Percentiles rank a stretch among this genome's conserved stretches.
These are phyloP conservation scores for Crotophaga sulcirostris DNA, from an alignment of 2,113 vertebrate genomes.

Conservation along the genomic window DNA sequence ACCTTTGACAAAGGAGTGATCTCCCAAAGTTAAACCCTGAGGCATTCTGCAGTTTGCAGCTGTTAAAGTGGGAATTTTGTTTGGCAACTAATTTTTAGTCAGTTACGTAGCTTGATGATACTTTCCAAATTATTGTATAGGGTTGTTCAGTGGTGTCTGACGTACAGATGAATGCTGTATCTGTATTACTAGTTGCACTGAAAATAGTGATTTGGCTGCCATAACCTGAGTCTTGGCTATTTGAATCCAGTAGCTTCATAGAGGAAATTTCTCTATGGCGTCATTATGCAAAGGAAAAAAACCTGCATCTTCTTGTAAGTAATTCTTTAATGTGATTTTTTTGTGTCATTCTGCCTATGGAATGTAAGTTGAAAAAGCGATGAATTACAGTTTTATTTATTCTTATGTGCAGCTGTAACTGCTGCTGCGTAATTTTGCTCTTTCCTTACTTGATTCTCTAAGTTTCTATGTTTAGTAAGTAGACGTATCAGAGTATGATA, in stretches of 20 bases:
- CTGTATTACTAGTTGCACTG: background rate
- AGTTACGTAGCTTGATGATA: background rate
- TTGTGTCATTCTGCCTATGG: background rate
- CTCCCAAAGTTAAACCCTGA: background rate
- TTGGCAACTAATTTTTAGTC: background rate
- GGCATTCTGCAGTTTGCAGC: background rate
- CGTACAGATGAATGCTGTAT: background rate
- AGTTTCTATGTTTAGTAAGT: slow-evolving; percentile 10
- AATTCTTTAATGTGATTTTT: background rate
- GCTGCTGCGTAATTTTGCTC: background rate
- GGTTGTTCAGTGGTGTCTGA: background rate
- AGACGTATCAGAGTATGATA: background rate
- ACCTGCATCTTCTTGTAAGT: background rate
- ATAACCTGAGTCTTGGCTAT: background rate
- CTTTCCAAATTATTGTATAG: background rate
- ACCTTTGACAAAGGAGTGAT: background rate
- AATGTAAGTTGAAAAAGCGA: background rate
- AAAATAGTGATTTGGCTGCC: background rate
- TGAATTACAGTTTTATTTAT: background rate
- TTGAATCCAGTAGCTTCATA: background rate
- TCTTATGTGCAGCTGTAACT: background rate
- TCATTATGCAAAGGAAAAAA: background rate
- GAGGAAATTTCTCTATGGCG: background rate
- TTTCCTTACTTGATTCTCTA: background rate
- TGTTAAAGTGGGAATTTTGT: background rate